Evolutionary conservation across 2,888 invertebrate species (phyloP).

Genomic region (Globia sparganii): DNA sequence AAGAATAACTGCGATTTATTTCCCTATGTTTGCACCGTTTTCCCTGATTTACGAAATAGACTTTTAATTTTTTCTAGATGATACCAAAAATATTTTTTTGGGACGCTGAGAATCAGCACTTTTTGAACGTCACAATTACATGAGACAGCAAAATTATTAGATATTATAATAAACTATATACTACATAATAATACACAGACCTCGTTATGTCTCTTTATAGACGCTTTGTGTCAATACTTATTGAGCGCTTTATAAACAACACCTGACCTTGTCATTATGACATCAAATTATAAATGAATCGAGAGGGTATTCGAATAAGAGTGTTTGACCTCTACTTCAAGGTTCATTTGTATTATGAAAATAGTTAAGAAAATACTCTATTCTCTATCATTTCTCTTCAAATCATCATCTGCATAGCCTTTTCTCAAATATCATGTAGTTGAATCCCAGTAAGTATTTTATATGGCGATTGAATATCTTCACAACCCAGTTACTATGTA

Average conservation of each 20-base stretch:
- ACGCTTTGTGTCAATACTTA: not conserved
- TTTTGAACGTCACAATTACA: not conserved
- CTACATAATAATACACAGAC: not conserved
- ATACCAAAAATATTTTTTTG: not conserved
- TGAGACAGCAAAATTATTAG: not conserved
- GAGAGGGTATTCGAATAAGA: not conserved
- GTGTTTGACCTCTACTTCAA: slow-evolving; percentile 3
- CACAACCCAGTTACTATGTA: no score
- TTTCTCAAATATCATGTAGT: no score
- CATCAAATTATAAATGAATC: not conserved
- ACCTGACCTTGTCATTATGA: not conserved
- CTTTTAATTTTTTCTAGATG: not conserved
- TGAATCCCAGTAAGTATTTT: not conserved
- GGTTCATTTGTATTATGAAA: not conserved
- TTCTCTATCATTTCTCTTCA: no score
- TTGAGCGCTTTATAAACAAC: not conserved
- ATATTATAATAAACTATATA: not conserved
- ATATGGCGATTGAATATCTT: no score
- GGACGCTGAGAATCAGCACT: not conserved
- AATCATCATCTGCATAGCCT: no score
- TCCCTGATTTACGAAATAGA: not conserved
- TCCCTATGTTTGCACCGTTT: not conserved
- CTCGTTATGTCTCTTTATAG: not conserved
- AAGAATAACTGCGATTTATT: not conserved
- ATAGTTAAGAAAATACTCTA: not conserved